Conservation (phyloP, 2,113 vertebrate genomes). For the Oncorhynchus gorbuscha region DNA sequence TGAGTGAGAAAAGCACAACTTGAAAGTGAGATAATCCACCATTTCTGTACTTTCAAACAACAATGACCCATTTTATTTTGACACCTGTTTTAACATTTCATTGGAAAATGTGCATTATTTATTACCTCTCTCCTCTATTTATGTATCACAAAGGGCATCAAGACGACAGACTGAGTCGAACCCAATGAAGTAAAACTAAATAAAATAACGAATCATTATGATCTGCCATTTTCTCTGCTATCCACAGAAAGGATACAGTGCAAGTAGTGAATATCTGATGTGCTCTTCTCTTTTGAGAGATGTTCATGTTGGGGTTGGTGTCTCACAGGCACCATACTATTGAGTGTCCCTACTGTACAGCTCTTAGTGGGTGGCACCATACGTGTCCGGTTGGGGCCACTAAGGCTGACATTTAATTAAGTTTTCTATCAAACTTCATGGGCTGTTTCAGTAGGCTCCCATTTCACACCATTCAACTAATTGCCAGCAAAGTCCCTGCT, state of each 20-base stretch:
- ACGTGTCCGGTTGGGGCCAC: background rate
- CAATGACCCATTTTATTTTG: conserved; percentile 45
- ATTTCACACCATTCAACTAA: background rate
- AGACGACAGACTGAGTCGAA: background rate
- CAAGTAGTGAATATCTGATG: background rate
- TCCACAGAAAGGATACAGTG: background rate
- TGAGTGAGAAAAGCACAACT: conserved; percentile 48
- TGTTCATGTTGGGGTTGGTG: background rate
- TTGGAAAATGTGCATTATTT: conserved; percentile 27
- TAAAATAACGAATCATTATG: background rate
- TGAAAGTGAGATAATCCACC: conserved; percentile 56
- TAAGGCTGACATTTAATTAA: conserved; percentile 3
- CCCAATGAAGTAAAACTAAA: conserved; percentile 1
- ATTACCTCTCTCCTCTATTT: conserved; percentile 13
- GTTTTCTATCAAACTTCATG: background rate
- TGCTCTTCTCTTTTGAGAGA: background rate
- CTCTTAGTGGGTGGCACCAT: too few species aligned
- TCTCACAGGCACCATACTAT: background rate
- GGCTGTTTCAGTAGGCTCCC: too few species aligned
- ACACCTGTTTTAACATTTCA: conserved; percentile 55
- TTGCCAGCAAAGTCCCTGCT: background rate
- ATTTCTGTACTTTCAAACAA: conserved; percentile 51
- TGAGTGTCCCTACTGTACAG: background rate
- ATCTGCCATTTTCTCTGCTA: background rate
- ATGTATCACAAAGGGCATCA: conserved; percentile 7